These are phyloP conservation scores for Protobothrops flavoviridis DNA, from an alignment of 2,113 vertebrate species.

Conservation along the genomic window DNA sequence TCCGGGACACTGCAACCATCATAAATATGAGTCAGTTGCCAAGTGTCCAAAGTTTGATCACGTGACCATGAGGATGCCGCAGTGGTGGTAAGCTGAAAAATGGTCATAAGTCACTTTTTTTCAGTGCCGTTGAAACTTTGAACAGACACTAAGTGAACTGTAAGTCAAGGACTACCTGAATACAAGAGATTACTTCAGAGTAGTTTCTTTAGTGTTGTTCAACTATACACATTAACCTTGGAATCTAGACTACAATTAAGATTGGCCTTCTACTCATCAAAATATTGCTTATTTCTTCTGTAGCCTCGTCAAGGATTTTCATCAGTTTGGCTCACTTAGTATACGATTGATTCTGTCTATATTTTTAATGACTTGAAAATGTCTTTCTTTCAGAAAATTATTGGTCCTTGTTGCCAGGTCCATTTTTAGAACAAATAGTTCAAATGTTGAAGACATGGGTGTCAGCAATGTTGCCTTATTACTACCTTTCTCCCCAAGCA, in stretches of 20 bases:
- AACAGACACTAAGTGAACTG: too few relatives aligned
- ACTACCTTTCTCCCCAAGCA: neutral
- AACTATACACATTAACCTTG: neutral
- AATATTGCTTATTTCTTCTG: neutral
- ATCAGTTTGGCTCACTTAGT: neutral
- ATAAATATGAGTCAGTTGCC: too few relatives aligned
- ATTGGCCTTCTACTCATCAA: neutral
- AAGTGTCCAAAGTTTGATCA: too few relatives aligned
- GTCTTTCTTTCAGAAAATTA: slow-evolving; percentile 45
- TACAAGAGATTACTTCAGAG: too few relatives aligned
- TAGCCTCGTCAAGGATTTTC: neutral
- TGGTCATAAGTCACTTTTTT: too few relatives aligned
- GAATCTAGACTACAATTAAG: neutral
- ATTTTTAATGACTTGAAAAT: neutral
- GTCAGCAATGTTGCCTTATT: neutral
- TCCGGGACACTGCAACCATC: too few relatives aligned
- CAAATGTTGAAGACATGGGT: slow-evolving; percentile 55
- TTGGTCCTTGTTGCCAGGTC: slow-evolving; percentile 56
- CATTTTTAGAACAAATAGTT: slow-evolving; percentile 38
- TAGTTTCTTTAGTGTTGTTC: too few relatives aligned
- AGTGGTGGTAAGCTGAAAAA: too few relatives aligned
- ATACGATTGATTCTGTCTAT: neutral
- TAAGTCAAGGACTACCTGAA: too few relatives aligned
- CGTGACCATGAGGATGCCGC: too few relatives aligned
- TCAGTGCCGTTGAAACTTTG: too few relatives aligned